Base-by-base conservation (phyloP, 2,113 vertebrate genomes). In the Rhadina sibilatrix region DNA sequence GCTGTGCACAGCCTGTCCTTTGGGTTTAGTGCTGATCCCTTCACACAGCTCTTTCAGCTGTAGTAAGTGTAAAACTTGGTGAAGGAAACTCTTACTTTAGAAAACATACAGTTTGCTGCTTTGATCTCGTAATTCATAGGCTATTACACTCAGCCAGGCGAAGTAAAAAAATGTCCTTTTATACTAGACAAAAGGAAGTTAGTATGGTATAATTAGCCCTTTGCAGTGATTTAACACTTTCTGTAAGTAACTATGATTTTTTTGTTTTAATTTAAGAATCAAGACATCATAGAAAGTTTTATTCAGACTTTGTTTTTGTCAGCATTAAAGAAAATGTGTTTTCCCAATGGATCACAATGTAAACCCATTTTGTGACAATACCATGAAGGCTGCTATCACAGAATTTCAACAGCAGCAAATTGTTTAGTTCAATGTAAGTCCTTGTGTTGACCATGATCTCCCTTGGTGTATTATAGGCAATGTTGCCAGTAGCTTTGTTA, bases 1-100 rank as follows among this genome's bases (percentile, higher is more conserved):
- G 97, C 98, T 96, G 96, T 98, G 98, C 97, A 97, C 96, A 98
- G 97, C 97, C 97, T 98, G 98, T 99, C 99, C 98, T 98, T 97
- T 90, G 98, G 98, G 99, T 97, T 99, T 99, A 98, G 98, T 96
- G 97, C 97, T 99, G 98, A 99, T 99, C 99, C 98, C 98, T 99
- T 98, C 98, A 98, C 98, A 98, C 98, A 97, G 98, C 97, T 98
- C 98, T 98, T 98, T 97, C 98, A 97, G 98, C 97, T 98, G 97
- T 97, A 97, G 97, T 98, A 98, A 98, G 97, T 98, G 97, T 98
- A 98, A 98, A 99, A 99, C 98, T 99, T 99, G 97, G 98, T 98
- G 97, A 96, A 98, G 97, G 98, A 98, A 98, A 98, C 98, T 98
- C 98, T 97, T 98, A 98, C 97, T 99, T 98, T 97, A 96, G 97